phyloP scores from a whole-genome alignment of 2,113 vertebrate genomes.

The Clarias gariepinus region DNA sequence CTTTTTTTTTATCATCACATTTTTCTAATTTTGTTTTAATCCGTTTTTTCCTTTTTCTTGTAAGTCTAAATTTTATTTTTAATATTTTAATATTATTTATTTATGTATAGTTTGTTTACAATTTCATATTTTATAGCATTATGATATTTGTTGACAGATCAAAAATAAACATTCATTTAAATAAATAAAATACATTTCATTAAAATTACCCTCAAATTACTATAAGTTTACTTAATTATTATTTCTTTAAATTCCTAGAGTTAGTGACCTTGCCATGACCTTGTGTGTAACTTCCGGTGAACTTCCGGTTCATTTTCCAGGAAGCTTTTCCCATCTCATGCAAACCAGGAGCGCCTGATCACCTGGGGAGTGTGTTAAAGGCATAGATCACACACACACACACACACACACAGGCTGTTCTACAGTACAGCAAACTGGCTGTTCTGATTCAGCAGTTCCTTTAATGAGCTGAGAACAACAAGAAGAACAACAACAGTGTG shows the following conservation, averaged over 20 bases:
- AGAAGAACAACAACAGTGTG: conserved; percentile 20
- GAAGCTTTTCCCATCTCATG: conserved; percentile 3
- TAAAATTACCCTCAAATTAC: background rate
- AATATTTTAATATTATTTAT: background rate
- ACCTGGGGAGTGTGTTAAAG: conserved; percentile 18
- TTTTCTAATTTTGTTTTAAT: background rate
- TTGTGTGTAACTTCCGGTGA: too few species aligned
- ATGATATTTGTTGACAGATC: background rate
- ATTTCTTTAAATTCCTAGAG: background rate
- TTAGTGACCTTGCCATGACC: background rate
- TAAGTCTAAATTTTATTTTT: background rate
- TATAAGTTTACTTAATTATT: too few species aligned
- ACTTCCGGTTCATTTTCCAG: background rate
- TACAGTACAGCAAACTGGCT: conserved; percentile 19
- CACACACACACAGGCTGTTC: conserved; percentile 21
- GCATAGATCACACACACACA: background rate
- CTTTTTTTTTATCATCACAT: background rate
- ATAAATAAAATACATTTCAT: background rate
- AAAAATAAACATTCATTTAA: background rate
- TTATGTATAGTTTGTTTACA: background rate
- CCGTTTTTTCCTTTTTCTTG: background rate
- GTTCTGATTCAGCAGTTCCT: conserved; percentile 44
- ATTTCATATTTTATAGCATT: background rate
- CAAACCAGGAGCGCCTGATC: conserved; percentile 14
- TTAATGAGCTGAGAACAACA: conserved; percentile 38